Conservation (phyloP, 2,113 vertebrate species). For the human region GRCh38 chr2:54384501-54385000, state of each 20-base stretch:
- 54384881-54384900: constrained; percentile 44
- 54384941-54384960: constrained; percentile 58
- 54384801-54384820: neutral
- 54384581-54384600: constrained; percentile 66
- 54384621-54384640: constrained; percentile 9
- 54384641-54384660: constrained; percentile 45
- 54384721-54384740: neutral
- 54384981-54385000: constrained; percentile 10
- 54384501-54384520: constrained; percentile 52
- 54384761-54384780: neutral
- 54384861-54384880: neutral
- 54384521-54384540: constrained; percentile 46
- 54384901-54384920: neutral
- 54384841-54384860: constrained; percentile 37
- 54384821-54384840: constrained; percentile 52
- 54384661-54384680: constrained; percentile 48
- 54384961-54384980: constrained; percentile 19
- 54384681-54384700: neutral
- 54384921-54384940: constrained; percentile 56
- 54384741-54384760: neutral
- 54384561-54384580: constrained; percentile 53
- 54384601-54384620: constrained; percentile 43
- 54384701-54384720: neutral
- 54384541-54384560: constrained; percentile 61
- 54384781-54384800: constrained; percentile 47